A percentile compares a stretch with the other conserved stretches of the same genome.
These are phyloP conservation scores for Caenorhabditis japonica DNA, from an alignment of 2,888 invertebrate species.

Conservation along the genomic window DNA sequence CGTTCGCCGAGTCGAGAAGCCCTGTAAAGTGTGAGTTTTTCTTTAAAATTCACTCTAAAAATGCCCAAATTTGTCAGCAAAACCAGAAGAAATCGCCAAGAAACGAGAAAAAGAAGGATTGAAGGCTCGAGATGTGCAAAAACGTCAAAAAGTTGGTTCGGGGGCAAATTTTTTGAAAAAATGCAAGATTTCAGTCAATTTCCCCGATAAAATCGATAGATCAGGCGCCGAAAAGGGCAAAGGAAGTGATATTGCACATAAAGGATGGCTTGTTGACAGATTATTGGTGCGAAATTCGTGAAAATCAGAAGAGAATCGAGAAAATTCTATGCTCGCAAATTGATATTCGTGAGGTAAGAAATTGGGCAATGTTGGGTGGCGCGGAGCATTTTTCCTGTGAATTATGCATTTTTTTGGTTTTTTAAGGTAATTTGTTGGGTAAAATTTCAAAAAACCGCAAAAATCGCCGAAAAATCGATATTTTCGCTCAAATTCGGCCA, in stretches of 20 bases:
- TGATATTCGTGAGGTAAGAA: conserved; percentile 11
- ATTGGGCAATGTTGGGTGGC: too few relatives aligned
- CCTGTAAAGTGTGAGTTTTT: not conserved
- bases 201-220: not conserved
- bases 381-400: too few relatives aligned
- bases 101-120: not conserved
- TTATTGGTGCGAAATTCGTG: not conserved
- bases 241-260: not conserved
- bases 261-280: not conserved
- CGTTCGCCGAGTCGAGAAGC: conserved; percentile 1
- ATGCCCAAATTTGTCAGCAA: not conserved
- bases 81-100: not conserved
- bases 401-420: too few relatives aligned
- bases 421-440: too few relatives aligned
- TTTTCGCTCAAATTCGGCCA: conserved; percentile 5
- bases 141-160: conserved; percentile 8
- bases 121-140: conserved; percentile 5
- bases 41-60: not conserved
- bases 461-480: not conserved
- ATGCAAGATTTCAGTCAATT: not conserved
- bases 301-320: not conserved
- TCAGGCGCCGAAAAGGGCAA: not conserved
- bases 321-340: not conserved
- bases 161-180: not conserved
- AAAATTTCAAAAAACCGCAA: not conserved